These are phyloP conservation scores for Hypselothyrea guttata DNA, from an alignment of 2,888 invertebrate species.

Conservation along the genomic window DNA sequence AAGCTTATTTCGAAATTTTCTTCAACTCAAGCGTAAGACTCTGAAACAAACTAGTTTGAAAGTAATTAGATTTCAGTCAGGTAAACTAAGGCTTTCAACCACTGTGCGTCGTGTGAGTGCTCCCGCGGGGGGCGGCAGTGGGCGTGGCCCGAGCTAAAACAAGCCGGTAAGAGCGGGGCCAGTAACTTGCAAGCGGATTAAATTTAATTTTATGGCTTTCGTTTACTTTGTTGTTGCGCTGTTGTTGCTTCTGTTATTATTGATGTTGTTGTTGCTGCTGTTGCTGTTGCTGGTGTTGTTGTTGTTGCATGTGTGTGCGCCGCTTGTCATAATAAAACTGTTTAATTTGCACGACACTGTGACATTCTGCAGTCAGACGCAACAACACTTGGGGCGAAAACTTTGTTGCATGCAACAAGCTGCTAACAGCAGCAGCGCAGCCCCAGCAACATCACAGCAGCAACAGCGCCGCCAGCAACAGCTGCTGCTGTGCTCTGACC, in stretches of 20 bases:
- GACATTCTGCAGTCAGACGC: slow-evolving; percentile 44
- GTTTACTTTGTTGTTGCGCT: slow-evolving; percentile 38
- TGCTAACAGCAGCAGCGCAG: too few relatives aligned
- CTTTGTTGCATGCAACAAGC: slow-evolving; percentile 62
- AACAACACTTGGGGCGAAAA: slow-evolving; percentile 27
- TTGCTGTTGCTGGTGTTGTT: slow-evolving; percentile 14
- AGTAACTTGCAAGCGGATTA: slow-evolving; percentile 64
- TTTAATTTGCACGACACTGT: slow-evolving; percentile 54
- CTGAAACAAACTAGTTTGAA: too few relatives aligned
- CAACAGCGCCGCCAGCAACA: too few relatives aligned
- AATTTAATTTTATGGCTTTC: slow-evolving; percentile 70
- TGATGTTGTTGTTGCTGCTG: slow-evolving; percentile 31
- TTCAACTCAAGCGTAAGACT: too few relatives aligned
- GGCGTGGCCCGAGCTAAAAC: slow-evolving; percentile 54
- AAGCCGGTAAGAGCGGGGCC: slow-evolving; percentile 31
- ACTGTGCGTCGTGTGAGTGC: background rate
- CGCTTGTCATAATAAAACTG: slow-evolving; percentile 69
- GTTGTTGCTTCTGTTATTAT: slow-evolving; percentile 16
- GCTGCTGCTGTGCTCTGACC: slow-evolving; percentile 12
- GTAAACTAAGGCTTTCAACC: too few relatives aligned
- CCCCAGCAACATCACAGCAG: too few relatives aligned
- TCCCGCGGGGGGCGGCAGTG: slow-evolving; percentile 22
- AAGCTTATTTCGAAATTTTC: too few relatives aligned
- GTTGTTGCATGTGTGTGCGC: slow-evolving; percentile 21
- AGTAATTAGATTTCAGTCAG: too few relatives aligned